These are phyloP conservation scores for Carassius gibelio DNA, from an alignment of 2,113 vertebrate genomes.

Conservation along the genomic window DNA sequence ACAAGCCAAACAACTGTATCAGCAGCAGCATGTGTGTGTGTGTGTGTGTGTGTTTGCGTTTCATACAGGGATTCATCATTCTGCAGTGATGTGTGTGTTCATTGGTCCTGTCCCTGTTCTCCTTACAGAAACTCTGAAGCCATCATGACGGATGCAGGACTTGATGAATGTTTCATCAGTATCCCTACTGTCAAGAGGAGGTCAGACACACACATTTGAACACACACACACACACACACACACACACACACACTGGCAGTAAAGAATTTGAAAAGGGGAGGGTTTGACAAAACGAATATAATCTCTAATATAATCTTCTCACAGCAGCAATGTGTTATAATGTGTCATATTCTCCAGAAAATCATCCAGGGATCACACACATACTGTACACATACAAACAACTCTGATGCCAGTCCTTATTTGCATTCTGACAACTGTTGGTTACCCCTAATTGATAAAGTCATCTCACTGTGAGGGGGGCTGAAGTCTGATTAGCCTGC, in stretches of 20 bases:
- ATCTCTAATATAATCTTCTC: slow-evolving; percentile 20
- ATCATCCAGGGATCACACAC: slow-evolving; percentile 48
- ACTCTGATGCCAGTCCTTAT: slow-evolving; percentile 69
- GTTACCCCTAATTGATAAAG: slow-evolving; percentile 86
- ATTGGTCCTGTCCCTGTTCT: slow-evolving; percentile 49
- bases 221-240: slow-evolving; percentile 27
- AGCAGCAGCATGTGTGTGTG: slow-evolving; percentile 38
- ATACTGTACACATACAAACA: slow-evolving; percentile 66
- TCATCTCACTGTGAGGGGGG: slow-evolving; percentile 44
- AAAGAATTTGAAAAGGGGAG: slow-evolving; percentile 37
- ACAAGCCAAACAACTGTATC: slow-evolving; percentile 63
- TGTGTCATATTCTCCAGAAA: neutral
- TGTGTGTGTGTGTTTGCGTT: slow-evolving; percentile 5
- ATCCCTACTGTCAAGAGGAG: slow-evolving; percentile 63
- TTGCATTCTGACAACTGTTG: slow-evolving; percentile 83
- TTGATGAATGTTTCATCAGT: slow-evolving; percentile 68
- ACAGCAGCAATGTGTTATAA: neutral
- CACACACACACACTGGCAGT: slow-evolving; percentile 25
- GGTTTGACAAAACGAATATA: slow-evolving; percentile 39
- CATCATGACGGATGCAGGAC: slow-evolving; percentile 51
- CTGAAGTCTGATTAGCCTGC: slow-evolving; percentile 74
- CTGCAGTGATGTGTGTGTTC: slow-evolving; percentile 31
- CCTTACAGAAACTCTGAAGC: slow-evolving; percentile 26
- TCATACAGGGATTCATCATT: slow-evolving; percentile 22
- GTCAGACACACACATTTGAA: slow-evolving; percentile 48